Conservation (phyloP, 2,113 vertebrate species). For the Arizona elegans region DNA sequence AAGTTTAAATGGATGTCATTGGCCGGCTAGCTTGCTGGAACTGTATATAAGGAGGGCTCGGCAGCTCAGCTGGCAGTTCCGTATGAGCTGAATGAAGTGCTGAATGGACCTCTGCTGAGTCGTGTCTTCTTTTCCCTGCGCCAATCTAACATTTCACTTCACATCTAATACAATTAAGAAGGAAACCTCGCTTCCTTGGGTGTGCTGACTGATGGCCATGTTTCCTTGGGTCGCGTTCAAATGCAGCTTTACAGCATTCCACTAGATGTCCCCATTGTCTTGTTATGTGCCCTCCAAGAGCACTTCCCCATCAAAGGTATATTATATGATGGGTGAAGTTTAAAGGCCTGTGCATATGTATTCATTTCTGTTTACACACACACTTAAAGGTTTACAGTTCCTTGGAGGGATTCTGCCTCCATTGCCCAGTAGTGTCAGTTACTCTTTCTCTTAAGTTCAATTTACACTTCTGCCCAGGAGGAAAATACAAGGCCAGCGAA, state of each 20-base stretch:
- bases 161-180: background rate
- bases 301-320: constrained; percentile 31
- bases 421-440: background rate
- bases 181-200: background rate
- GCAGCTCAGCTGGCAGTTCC: too few species aligned
- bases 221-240: background rate
- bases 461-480: background rate
- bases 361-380: background rate
- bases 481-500: background rate
- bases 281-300: constrained; percentile 17
- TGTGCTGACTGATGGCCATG: background rate
- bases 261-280: constrained; percentile 47
- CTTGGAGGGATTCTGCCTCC: background rate
- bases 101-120: too few species aligned
- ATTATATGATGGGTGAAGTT: constrained; percentile 24
- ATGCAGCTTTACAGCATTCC: constrained; percentile 12
- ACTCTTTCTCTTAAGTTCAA: background rate
- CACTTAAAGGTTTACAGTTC: background rate
- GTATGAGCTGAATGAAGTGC: too few species aligned
- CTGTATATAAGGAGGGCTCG: too few species aligned
- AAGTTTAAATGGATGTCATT: too few species aligned
- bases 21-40: too few species aligned
- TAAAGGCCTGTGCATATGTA: background rate
- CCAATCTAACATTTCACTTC: background rate
- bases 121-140: too few species aligned